Evolutionary conservation across 2,888 invertebrate species (phyloP), one percentile per base, ranked within the genome.

Genomic region (Melanostoma mellinum): DNA sequence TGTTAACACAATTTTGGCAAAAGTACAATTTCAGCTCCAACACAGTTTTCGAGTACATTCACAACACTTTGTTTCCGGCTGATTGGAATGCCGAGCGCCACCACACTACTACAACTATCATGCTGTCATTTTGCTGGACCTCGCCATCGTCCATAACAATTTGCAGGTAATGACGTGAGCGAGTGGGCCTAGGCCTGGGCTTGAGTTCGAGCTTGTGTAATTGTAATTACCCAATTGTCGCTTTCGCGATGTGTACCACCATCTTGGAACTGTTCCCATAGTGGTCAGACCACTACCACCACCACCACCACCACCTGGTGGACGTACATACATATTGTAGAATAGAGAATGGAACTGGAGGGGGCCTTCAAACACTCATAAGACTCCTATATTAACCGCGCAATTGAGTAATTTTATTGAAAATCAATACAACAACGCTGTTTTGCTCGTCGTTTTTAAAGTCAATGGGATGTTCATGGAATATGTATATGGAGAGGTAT

Each of bases 1-100:
- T 84, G 84, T 84, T 84, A 84, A 84, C 84, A 84, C 79, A 79
- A 84, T 84, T 84, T 84, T 84, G 84, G 79, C 79, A 84, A 71
- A 73, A 78, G 73, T 69, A 73, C 82, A 82, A 82, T 82, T 82
- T 74, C 63, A 44, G 10, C 36, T 38, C 60, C 40, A 73, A 73
- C 73, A 82, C 69, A 78, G n/a, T 73, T 82, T 63, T 73, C 72
- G 82, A 82, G 78, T 78, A 78, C 82, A 82, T 82, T 82, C 73
- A 78, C 82, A 78, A 73, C 73, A 78, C 82, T 78, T 82, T 40
- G 78, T 78, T 78, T 82, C 78, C 82, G 73, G 78, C 53, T 78
- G 82, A 82, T 77, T 77, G 68, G 33, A 58, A 40, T 55, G 56
- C 67, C 65, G 40, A 40, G 30, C 32, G 9, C 5, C 8, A 30